Conservation (phyloP, 2,797 vertebrate genomes). For the Anguilla pacifica region DNA sequence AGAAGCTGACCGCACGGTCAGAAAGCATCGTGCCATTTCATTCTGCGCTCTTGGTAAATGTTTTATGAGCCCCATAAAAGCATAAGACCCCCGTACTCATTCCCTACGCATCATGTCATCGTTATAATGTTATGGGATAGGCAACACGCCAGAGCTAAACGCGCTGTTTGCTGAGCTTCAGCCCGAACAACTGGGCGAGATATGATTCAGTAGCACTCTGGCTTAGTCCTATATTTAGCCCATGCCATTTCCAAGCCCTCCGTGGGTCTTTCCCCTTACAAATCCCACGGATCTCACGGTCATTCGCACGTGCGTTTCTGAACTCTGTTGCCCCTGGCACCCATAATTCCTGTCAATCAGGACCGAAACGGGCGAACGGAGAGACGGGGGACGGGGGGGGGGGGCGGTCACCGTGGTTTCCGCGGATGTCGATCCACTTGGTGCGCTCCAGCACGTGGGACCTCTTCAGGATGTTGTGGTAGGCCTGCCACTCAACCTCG, state of each 20-base stretch:
- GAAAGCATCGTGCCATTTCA: not conserved
- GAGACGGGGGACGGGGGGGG: too few species aligned
- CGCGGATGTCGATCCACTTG: slow-evolving; percentile 94
- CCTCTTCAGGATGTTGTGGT: slow-evolving; percentile 87
- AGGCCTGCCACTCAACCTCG: slow-evolving; percentile 94
- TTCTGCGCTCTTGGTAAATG: not conserved
- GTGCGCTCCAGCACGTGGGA: slow-evolving; percentile 90
- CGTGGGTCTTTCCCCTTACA: not conserved
- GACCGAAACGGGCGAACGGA: not conserved
- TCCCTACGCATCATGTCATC: not conserved
- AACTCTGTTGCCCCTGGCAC: not conserved
- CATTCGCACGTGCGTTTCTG: not conserved
- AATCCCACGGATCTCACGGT: not conserved
- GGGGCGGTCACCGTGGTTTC: slow-evolving; percentile 87
- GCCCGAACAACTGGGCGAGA: slow-evolving; percentile 1
- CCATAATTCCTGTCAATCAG: not conserved
- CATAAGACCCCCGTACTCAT: not conserved
- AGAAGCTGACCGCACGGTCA: too few species aligned
- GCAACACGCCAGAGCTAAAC: not conserved
- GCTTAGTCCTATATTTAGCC: not conserved
- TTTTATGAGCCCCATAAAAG: not conserved
- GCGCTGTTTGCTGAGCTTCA: not conserved
- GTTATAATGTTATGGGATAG: not conserved
- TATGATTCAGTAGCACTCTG: not conserved
- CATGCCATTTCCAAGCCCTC: not conserved